phyloP scores from a whole-genome alignment of 2,113 vertebrate species.

The Cyphomyrus discorhynchus region DNA sequence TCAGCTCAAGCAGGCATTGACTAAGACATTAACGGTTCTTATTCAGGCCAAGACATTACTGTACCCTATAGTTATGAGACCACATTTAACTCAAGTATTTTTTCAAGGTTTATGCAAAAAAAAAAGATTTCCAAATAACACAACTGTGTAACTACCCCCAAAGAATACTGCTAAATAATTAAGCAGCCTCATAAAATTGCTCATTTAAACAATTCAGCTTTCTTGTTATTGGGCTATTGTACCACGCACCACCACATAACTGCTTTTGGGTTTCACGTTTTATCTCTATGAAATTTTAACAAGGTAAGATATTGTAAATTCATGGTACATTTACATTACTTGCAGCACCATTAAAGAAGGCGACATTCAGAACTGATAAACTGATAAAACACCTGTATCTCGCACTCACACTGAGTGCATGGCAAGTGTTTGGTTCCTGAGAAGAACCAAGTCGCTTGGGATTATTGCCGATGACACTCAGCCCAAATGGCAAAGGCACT shows the following conservation, averaged over 20 bases:
- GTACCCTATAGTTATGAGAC: not conserved
- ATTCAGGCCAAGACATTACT: not conserved
- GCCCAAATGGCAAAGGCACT: not conserved
- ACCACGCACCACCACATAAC: not conserved
- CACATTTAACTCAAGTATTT: not conserved
- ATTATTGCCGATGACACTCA: not conserved
- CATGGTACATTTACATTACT: not conserved
- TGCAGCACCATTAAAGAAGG: not conserved
- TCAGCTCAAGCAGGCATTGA: not conserved
- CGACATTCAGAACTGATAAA: not conserved
- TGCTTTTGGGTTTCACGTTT: not conserved
- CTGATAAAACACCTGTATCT: too few species aligned
- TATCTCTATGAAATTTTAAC: not conserved
- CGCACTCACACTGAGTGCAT: not conserved
- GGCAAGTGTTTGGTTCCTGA: not conserved
- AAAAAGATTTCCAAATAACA: not conserved
- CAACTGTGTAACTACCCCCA: not conserved
- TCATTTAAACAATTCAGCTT: not conserved
- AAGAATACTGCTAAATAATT: not conserved
- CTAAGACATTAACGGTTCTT: not conserved
- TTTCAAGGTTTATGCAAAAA: not conserved
- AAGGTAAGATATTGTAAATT: not conserved
- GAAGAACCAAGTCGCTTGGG: not conserved
- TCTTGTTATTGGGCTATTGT: not conserved
- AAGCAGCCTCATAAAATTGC: not conserved